Evolutionary conservation across 1,140 invertebrate genomes (phyloP).

Genomic region (Drosophila azteca): DNA sequence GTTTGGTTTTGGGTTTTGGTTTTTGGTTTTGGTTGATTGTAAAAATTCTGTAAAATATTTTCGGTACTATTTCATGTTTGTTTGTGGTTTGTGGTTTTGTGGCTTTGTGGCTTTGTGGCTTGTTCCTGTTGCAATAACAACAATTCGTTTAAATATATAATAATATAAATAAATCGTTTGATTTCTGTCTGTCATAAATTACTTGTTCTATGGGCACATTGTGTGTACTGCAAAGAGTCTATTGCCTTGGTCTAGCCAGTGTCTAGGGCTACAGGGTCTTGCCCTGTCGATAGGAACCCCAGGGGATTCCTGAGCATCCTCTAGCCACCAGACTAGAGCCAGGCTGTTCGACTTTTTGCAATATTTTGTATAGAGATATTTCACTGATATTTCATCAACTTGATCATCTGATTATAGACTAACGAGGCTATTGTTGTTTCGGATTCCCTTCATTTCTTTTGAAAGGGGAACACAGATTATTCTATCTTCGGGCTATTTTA

Average conservation of each 20-base stretch:
- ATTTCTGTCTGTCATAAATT: slow-evolving; percentile 62
- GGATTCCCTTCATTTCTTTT: slow-evolving; percentile 16
- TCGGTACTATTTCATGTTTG: slow-evolving; percentile 73
- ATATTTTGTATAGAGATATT: slow-evolving; percentile 55
- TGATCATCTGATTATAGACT: slow-evolving; percentile 64
- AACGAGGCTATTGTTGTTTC: slow-evolving; percentile 74
- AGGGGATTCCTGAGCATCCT: no score
- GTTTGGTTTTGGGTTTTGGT: no score
- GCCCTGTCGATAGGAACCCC: slow-evolving; percentile 45
- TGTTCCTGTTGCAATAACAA: slow-evolving; percentile 70
- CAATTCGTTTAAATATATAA: slow-evolving; percentile 47
- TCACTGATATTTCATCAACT: slow-evolving; percentile 37
- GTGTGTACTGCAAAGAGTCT: slow-evolving; percentile 69
- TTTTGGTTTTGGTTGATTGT: slow-evolving; percentile 40
- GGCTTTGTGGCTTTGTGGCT: slow-evolving; percentile 35
- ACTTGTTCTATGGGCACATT: slow-evolving; percentile 80
- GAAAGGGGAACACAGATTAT: slow-evolving; percentile 44
- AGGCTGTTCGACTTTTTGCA: slow-evolving; percentile 51
- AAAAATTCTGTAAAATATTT: slow-evolving; percentile 79
- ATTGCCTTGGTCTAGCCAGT: slow-evolving; percentile 6
- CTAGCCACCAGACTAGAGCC: slow-evolving; percentile 8
- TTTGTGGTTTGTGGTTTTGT: slow-evolving; percentile 25
- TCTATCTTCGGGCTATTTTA: slow-evolving; percentile 45
- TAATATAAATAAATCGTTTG: slow-evolving; percentile 78
- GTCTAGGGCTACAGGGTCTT: slow-evolving; percentile 8